phyloP scores from a whole-genome alignment of 2,888 invertebrate species.

The Drosophila aldrichi region DNA sequence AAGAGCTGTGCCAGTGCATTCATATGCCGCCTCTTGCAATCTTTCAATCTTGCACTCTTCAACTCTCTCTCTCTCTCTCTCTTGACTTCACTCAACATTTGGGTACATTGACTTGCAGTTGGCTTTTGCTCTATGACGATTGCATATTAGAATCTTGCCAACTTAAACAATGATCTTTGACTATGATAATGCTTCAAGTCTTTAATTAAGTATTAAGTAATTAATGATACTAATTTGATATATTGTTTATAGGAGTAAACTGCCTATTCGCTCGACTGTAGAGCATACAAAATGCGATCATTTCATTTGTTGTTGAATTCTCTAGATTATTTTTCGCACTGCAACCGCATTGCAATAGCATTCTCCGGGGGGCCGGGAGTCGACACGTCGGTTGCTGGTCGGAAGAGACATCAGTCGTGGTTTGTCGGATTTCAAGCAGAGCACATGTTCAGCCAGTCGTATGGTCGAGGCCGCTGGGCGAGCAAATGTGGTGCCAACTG shows the following conservation, averaged over 20 bases:
- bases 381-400: not conserved
- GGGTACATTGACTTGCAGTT: not conserved
- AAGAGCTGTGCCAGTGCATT: constrained; percentile 1
- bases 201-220: not conserved
- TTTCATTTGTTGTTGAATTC: too few relatives aligned
- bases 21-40: not conserved
- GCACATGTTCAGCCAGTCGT: constrained; percentile 59
- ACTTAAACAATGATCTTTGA: not conserved
- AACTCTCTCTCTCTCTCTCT: not conserved
- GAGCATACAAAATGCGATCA: constrained; percentile 25
- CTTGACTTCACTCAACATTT: constrained; percentile 9
- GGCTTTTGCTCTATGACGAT: not conserved
- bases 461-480: constrained; percentile 28
- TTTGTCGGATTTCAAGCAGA: constrained; percentile 39
- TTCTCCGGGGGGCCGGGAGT: constrained; percentile 31
- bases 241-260: not conserved
- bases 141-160: not conserved
- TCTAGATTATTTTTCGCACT: constrained; percentile 32
- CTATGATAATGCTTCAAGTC: not conserved
- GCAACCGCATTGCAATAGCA: constrained; percentile 58
- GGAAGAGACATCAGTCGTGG: constrained; percentile 19
- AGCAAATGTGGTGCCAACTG: constrained; percentile 31
- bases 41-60: not conserved
- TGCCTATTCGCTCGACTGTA: constrained; percentile 8
- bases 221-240: not conserved